Conservation (phyloP, 2,113 vertebrate species). For the Hypanus sabinus region DNA sequence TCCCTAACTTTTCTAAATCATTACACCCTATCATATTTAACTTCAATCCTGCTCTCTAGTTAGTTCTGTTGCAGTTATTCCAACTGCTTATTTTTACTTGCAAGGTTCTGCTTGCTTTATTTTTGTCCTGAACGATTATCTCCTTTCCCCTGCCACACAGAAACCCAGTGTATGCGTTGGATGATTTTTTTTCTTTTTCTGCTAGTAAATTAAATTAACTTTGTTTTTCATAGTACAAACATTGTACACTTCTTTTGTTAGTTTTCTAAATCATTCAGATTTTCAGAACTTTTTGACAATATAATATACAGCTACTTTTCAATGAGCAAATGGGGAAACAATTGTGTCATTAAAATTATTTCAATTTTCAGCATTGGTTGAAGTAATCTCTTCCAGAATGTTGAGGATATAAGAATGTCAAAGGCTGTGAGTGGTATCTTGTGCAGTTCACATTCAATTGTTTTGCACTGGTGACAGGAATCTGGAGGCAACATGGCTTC, state of each 20-base stretch:
- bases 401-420: neutral
- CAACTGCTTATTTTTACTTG: too few relatives aligned
- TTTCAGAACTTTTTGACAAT: neutral
- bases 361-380: neutral
- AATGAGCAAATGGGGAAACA: neutral
- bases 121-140: neutral
- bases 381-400: neutral
- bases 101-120: neutral
- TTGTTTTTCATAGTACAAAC: neutral
- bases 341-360: neutral
- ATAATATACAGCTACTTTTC: neutral
- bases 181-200: neutral
- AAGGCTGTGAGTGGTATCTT: neutral
- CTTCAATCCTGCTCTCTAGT: too few relatives aligned
- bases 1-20: too few relatives aligned
- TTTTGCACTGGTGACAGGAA: neutral
- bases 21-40: too few relatives aligned
- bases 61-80: too few relatives aligned
- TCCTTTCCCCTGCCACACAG: neutral
- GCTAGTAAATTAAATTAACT: neutral
- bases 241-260: neutral
- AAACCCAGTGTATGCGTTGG: neutral
- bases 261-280: neutral
- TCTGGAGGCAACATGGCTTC: neutral
- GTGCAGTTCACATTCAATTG: neutral